These are phyloP conservation scores for Thermophis baileyi DNA, from an alignment of 2,113 vertebrate genomes.

Conservation along the genomic window DNA sequence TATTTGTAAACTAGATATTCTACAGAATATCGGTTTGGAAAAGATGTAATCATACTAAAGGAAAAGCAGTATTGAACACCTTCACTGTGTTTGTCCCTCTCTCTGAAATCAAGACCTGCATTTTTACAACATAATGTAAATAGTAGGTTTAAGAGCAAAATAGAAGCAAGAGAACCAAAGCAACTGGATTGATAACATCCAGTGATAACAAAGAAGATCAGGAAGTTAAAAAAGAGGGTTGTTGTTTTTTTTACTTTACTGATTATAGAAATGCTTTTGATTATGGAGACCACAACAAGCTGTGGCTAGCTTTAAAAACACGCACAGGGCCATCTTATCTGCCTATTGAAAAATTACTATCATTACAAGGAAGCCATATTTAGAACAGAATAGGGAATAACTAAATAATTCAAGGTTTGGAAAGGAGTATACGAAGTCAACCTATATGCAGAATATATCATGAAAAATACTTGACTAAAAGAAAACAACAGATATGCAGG, in stretches of 20 bases:
- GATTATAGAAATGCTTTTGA: not conserved
- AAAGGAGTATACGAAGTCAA: not conserved
- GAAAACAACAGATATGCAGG: not conserved
- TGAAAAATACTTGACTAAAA: not conserved
- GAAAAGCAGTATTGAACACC: not conserved
- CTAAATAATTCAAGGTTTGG: not conserved
- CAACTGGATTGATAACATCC: not conserved
- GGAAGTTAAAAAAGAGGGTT: not conserved
- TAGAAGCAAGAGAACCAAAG: not conserved
- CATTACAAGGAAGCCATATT: not conserved
- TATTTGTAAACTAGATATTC: slow-evolving; percentile 24
- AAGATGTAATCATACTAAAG: not conserved
- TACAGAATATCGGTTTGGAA: not conserved
- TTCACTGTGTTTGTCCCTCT: not conserved
- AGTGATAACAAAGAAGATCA: not conserved
- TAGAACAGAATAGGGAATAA: not conserved
- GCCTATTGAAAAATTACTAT: not conserved
- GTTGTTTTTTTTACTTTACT: not conserved
- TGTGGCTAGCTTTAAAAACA: not conserved
- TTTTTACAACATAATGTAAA: not conserved
- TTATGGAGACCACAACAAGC: not conserved
- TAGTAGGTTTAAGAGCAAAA: slow-evolving; percentile 4
- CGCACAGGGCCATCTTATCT: not conserved
- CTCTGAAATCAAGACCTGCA: not conserved
- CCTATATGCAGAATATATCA: not conserved